These are phyloP conservation scores for Varecia variegata DNA, from an alignment of 2,797 vertebrate genomes.

Conservation along the genomic window DNA sequence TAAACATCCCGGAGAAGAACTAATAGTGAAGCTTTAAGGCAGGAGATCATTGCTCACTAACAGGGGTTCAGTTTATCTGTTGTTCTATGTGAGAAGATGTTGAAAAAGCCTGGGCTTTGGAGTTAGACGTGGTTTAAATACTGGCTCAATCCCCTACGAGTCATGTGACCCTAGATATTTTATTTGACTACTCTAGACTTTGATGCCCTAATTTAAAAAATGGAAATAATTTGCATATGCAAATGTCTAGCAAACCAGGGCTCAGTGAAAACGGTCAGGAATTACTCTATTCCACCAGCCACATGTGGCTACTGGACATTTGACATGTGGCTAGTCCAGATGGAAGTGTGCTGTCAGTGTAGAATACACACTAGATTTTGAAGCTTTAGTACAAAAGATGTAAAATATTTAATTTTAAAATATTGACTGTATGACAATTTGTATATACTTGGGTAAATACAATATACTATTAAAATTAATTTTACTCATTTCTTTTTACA, in stretches of 20 bases:
- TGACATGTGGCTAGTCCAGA: neutral
- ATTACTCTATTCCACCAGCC: neutral
- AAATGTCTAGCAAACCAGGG: neutral
- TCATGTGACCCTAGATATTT: neutral
- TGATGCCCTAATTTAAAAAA: neutral
- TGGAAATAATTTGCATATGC: neutral
- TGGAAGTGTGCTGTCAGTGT: neutral
- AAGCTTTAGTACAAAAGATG: neutral
- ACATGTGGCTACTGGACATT: neutral
- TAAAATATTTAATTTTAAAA: neutral
- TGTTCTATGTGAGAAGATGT: neutral
- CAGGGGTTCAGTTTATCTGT: neutral
- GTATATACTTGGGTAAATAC: neutral
- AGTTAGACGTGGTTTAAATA: neutral
- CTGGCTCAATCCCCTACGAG: neutral
- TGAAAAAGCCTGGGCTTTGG: neutral
- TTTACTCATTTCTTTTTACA: neutral
- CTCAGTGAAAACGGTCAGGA: neutral
- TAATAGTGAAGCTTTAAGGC: neutral
- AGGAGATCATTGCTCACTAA: neutral
- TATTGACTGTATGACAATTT: neutral
- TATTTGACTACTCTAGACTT: neutral
- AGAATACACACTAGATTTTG: neutral
- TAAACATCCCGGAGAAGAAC: neutral
- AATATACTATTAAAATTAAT: neutral